phyloP scores from a whole-genome alignment of 2,113 vertebrate genomes.

The Gallinago media region DNA sequence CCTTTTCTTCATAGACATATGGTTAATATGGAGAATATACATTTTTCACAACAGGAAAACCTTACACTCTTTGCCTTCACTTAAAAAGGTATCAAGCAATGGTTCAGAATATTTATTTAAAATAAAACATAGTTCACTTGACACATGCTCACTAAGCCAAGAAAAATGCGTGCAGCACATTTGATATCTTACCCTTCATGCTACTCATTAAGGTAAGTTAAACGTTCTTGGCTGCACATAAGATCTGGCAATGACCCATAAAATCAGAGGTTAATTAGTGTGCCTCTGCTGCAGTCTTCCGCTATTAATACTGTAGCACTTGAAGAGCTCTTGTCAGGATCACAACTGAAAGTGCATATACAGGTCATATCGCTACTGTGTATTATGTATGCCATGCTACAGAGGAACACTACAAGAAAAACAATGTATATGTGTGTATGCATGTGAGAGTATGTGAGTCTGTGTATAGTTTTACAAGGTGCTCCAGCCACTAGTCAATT shows the following conservation, averaged over 20 bases:
- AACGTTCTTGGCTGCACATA: neutral
- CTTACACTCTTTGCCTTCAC: neutral
- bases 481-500: neutral
- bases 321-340: neutral
- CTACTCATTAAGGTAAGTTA: conserved; percentile 17
- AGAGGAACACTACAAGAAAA: neutral
- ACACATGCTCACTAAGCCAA: neutral
- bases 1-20: neutral
- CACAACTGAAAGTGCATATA: neutral
- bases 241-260: conserved; percentile 26
- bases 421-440: neutral
- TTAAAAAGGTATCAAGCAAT: neutral
- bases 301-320: neutral
- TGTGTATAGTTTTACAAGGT: neutral
- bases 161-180: neutral
- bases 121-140: neutral
- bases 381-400: neutral
- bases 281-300: neutral
- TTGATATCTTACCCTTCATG: conserved; percentile 1
- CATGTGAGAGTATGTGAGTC: neutral
- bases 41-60: neutral
- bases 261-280: conserved; percentile 39
- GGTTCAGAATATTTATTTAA: neutral
- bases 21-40: neutral
- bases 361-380: neutral